These are phyloP conservation scores for Neodiprion fabricii DNA, from an alignment of 1,140 invertebrate species.

Conservation along the genomic window DNA sequence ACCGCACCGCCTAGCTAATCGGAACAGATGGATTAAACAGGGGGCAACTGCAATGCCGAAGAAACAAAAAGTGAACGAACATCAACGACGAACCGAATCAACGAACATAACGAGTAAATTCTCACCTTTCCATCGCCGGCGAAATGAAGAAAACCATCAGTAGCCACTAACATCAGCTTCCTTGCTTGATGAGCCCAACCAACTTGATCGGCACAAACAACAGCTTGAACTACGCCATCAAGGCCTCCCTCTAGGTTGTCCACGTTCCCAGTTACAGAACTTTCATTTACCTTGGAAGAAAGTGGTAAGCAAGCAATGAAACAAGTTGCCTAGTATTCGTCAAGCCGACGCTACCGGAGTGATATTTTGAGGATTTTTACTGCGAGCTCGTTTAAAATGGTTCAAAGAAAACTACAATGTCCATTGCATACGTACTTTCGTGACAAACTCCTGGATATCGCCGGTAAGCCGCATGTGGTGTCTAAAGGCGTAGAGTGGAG, in stretches of 20 bases:
- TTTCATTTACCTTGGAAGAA: constrained; percentile 33
- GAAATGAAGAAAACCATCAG: constrained; percentile 69
- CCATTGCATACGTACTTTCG: constrained; percentile 29
- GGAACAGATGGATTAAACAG: background rate
- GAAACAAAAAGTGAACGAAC: background rate
- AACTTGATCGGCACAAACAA: constrained; percentile 58
- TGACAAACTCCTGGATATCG: constrained; percentile 50
- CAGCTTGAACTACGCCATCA: constrained; percentile 66
- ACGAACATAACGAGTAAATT: background rate
- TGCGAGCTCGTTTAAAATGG: background rate
- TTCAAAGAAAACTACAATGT: background rate
- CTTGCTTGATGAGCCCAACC: constrained; percentile 67
- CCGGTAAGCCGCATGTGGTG: constrained; percentile 56
- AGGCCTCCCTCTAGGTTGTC: constrained; percentile 68
- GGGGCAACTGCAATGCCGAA: background rate
- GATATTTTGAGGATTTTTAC: constrained; percentile 17
- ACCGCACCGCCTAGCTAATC: constrained; percentile 36
- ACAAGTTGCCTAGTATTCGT: background rate
- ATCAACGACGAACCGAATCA: background rate
- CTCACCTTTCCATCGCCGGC: constrained; percentile 68
- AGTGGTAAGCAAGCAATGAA: background rate
- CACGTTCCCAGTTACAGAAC: constrained; percentile 62
- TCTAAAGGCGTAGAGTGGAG: constrained; percentile 58
- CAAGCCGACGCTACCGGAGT: background rate
- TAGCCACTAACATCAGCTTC: constrained; percentile 69